Percentiles rank a stretch among this genome's conserved stretches.
Evolutionary conservation across 2,888 invertebrate genomes (phyloP).

Genomic region (Cheilosia variabilis): DNA sequence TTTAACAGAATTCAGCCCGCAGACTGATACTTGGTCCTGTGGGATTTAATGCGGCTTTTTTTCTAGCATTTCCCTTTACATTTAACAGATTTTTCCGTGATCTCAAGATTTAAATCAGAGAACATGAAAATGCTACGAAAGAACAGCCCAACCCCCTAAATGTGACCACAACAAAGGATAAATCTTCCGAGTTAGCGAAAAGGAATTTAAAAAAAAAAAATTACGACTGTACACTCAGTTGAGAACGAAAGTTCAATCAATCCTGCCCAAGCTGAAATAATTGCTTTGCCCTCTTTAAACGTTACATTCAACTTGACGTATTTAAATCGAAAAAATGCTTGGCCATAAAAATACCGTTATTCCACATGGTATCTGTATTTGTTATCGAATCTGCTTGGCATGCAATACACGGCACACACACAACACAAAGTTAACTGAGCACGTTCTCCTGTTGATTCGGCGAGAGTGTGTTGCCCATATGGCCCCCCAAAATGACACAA

Average conservation of each 20-base stretch:
- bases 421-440: conserved; percentile 11
- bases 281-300: not conserved
- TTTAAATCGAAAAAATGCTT: not conserved
- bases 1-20: too few relatives aligned
- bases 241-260: not conserved
- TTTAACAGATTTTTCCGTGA: too few relatives aligned
- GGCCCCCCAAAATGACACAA: not conserved
- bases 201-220: not conserved
- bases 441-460: conserved; percentile 71
- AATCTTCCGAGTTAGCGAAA: not conserved
- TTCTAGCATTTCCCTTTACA: too few relatives aligned
- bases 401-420: not conserved
- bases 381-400: conserved; percentile 15
- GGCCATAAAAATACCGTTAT: not conserved
- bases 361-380: not conserved
- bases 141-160: not conserved
- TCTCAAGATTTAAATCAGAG: too few relatives aligned
- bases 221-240: not conserved
- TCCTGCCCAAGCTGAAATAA: not conserved
- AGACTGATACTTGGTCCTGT: too few relatives aligned
- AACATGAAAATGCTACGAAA: too few relatives aligned
- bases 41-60: too few relatives aligned
- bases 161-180: not conserved
- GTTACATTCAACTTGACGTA: not conserved
- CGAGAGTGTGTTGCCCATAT: conserved; percentile 35